phyloP scores from a whole-genome alignment of 2,113 vertebrate species.

The Eclectus roratus region DNA sequence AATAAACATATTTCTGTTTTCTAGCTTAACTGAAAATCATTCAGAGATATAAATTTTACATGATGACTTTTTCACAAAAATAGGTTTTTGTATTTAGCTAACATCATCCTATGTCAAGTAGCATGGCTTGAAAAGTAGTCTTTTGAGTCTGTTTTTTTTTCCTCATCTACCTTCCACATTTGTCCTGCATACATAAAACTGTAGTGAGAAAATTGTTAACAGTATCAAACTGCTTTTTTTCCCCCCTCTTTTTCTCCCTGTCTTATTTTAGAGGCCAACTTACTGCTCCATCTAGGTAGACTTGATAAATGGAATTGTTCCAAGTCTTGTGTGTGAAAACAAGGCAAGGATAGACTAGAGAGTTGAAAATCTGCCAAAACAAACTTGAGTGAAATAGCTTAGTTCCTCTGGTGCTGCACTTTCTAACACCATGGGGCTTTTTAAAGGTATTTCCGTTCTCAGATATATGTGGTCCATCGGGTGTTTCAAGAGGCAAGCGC shows the following conservation, averaged over 20 bases:
- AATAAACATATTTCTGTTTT: neutral
- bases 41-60: neutral
- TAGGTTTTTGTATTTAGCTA: neutral
- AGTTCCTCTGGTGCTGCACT: neutral
- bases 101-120: neutral
- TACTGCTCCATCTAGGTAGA: neutral
- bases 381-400: neutral
- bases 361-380: conserved; percentile 16
- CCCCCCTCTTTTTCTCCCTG: neutral
- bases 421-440: neutral
- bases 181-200: neutral
- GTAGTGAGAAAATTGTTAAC: neutral
- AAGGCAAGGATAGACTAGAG: conserved; percentile 5
- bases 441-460: conserved; percentile 18
- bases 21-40: neutral
- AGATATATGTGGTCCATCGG: neutral
- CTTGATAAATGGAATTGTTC: conserved; percentile 28
- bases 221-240: neutral
- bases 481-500: neutral
- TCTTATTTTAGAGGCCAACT: neutral
- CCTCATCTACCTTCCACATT: neutral
- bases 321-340: conserved; percentile 13
- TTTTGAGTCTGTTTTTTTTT: neutral
- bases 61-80: neutral
- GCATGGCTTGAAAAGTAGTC: neutral